Evolutionary conservation across 2,797 vertebrate genomes (phyloP), one percentile per base, ranked within the genome.

Genomic region (Meda fulgida): DNA sequence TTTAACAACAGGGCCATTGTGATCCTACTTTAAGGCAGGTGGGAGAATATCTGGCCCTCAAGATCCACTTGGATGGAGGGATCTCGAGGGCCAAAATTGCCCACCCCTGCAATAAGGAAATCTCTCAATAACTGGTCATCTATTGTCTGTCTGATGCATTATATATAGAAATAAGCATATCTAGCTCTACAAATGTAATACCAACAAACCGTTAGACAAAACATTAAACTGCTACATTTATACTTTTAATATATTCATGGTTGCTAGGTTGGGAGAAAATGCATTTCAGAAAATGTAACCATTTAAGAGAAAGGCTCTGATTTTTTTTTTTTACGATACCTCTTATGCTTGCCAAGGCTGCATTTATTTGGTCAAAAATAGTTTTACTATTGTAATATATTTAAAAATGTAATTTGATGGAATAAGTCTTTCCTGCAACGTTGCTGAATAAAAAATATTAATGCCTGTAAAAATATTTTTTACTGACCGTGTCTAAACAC

Each of bases 1-100:
- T 75, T 86, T 69, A 85, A 88, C 72, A 85, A 87, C 85, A 84
- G 83, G 70, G 81, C 72, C 69, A 85, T 87, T 83, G 34, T 87
- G 85, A 81, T 80, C 71, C 38, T 38, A 81, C 78, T 31, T 65
- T 65, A 31, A 65, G 16, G 29, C 63, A 65, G 16, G 29, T 31
- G 29, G 63, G 16, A 14, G 31, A 65, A 65, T 65, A 7, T 65
- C 63, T 31, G 14, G 63, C 29, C 63, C 63, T 65, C 6, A 16
- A 65, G 63, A 65, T 31, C 16, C 16, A 26, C 9, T n/a, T n/a
- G 23, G 23, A 26, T n/a, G 55, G 10, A 60, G 26, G 14, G 60
- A 65, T 31, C 26, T 65, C 14, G 3, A 65, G 60, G 14, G 60
- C 26, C 26, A 65, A 26, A 65, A 31, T 31, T 29, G 2, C 26